phyloP scores from a whole-genome alignment of 2,888 invertebrate genomes.

The Chorisops tibialis region DNA sequence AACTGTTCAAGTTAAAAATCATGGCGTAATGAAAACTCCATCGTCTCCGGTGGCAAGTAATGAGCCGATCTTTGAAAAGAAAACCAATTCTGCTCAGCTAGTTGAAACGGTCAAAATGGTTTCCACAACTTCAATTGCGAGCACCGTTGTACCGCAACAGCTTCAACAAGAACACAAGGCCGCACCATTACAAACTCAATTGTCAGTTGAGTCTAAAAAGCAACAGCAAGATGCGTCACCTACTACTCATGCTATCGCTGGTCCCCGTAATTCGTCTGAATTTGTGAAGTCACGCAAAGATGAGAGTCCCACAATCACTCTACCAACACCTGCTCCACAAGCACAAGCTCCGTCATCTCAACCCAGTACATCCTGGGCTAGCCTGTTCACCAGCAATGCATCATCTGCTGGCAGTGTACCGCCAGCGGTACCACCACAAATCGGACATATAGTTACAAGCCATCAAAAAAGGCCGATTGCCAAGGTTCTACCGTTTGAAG shows the following conservation, averaged over 20 bases:
- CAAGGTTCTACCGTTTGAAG: conserved; percentile 60
- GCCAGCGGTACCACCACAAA: background rate
- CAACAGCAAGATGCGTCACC: conserved; percentile 15
- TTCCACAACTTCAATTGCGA: conserved; percentile 53
- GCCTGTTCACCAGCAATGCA: conserved; percentile 57
- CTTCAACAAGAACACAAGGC: conserved; percentile 34
- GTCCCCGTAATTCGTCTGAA: background rate
- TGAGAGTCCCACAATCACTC: conserved; percentile 37
- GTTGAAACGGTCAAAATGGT: conserved; percentile 53
- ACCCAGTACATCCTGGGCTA: conserved; percentile 61
- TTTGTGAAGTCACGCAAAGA: conserved; percentile 28
- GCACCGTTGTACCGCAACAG: conserved; percentile 51
- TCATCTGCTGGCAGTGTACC: conserved; percentile 28
- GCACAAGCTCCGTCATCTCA: conserved; percentile 13
- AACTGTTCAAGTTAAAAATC: conserved; percentile 47
- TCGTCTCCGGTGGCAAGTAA: conserved; percentile 53
- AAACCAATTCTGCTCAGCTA: conserved; percentile 44
- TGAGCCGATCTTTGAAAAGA: conserved; percentile 15
- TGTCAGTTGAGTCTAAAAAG: conserved; percentile 13
- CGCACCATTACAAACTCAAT: conserved; percentile 15
- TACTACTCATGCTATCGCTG: background rate
- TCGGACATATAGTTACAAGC: conserved; percentile 31
- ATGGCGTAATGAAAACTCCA: conserved; percentile 48
- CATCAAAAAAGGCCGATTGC: conserved; percentile 59
- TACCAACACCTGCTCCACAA: conserved; percentile 49